A percentile compares a stretch with the other conserved stretches of the same genome.
Conservation (phyloP, 2,113 vertebrate species). For the Saccopteryx leptura region DNA sequence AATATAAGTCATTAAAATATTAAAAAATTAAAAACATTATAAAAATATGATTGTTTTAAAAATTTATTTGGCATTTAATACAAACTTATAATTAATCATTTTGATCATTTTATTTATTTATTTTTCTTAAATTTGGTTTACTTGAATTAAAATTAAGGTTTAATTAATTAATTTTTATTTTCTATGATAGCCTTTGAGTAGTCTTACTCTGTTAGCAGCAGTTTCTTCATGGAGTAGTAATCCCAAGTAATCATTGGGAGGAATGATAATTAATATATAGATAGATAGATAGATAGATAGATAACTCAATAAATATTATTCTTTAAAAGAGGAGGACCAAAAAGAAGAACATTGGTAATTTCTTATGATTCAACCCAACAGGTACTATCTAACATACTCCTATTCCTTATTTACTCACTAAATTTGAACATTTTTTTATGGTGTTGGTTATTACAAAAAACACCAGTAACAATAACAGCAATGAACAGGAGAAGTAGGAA, state of each 20-base stretch:
- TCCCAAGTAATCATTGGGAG: not conserved
- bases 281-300: too few species aligned
- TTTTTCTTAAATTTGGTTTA: not conserved
- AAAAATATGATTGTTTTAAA: not conserved
- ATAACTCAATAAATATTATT: not conserved
- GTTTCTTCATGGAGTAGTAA: not conserved
- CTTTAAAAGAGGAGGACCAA: not conserved
- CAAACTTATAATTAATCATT: not conserved
- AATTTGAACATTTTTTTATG: not conserved
- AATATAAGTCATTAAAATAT: not conserved
- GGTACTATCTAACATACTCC: not conserved
- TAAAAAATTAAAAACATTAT: not conserved
- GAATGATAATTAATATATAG: not conserved
- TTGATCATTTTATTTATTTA: not conserved
- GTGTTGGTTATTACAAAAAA: not conserved
- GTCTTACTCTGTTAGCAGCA: not conserved
- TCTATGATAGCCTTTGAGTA: not conserved
- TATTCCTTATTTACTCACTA: not conserved
- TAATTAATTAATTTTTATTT: not conserved
- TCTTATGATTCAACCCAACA: not conserved
- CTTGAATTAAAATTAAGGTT: not conserved
- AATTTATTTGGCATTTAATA: not conserved
- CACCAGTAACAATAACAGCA: not conserved
- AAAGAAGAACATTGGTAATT: not conserved
- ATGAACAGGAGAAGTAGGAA: not conserved